phyloP scores from a whole-genome alignment of 2,888 invertebrate species.

The Tipula unca region DNA sequence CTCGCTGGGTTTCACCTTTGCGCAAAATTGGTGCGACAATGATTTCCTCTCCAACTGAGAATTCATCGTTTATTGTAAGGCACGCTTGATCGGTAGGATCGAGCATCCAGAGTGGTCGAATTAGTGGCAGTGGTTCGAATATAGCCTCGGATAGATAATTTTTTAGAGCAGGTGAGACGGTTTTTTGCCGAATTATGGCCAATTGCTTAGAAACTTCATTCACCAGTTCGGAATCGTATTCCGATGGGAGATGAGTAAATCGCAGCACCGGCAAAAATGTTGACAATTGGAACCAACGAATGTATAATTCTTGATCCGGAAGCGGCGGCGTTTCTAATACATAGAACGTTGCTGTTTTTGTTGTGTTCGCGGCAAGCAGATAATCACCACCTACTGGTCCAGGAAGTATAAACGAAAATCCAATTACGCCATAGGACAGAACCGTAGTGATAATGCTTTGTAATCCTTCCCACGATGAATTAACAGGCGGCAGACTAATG shows the following conservation, averaged over 20 bases:
- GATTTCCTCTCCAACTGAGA: conserved; percentile 80
- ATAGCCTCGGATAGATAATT: conserved; percentile 70
- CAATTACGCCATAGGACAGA: conserved; percentile 78
- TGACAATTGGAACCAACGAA: conserved; percentile 84
- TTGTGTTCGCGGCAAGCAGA: conserved; percentile 48
- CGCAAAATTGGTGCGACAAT: conserved; percentile 82
- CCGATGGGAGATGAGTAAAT: conserved; percentile 82
- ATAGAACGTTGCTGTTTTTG: conserved; percentile 44
- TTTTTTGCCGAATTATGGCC: conserved; percentile 63
- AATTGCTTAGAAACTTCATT: conserved; percentile 68
- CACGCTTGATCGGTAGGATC: conserved; percentile 72
- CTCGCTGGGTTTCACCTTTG: conserved; percentile 59
- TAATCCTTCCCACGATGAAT: conserved; percentile 82
- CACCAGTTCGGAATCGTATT: conserved; percentile 71
- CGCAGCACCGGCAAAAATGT: conserved; percentile 88
- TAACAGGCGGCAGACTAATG: conserved; percentile 74
- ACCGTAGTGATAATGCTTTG: conserved; percentile 78
- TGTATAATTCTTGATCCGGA: conserved; percentile 74
- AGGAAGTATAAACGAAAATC: conserved; percentile 88
- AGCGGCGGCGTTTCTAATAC: conserved; percentile 49
- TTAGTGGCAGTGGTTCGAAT: conserved; percentile 73
- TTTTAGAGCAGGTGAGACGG: conserved; percentile 66
- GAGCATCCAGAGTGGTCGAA: conserved; percentile 85
- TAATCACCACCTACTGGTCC: conserved; percentile 91
- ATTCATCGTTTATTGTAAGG: conserved; percentile 71